Percentiles rank a stretch among this genome's conserved stretches.
Conservation (phyloP, 2,113 vertebrate species). For the Chlamydotis undulata region DNA sequence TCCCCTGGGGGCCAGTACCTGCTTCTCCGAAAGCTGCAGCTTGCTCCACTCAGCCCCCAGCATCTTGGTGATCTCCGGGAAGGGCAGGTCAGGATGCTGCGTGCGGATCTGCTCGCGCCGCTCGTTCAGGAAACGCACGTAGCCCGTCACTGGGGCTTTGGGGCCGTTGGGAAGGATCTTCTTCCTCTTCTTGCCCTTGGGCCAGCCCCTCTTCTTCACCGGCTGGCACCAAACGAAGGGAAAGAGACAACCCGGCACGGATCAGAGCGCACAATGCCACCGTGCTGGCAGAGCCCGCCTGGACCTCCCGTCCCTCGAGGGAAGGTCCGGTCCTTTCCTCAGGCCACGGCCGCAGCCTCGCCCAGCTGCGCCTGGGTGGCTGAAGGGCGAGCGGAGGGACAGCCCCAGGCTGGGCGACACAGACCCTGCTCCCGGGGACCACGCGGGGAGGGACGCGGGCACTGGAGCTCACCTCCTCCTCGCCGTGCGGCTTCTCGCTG, state of each 20-base stretch:
- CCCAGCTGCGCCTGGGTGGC: neutral
- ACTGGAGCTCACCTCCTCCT: constrained; percentile 75
- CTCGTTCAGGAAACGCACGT: constrained; percentile 94
- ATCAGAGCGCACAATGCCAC: rapidly evolving
- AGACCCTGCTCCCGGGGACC: rapidly evolving
- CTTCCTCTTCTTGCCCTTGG: constrained; percentile 98
- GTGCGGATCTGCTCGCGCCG: constrained; percentile 91
- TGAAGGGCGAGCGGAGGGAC: neutral
- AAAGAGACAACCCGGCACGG: neutral
- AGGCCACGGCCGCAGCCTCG: rapidly evolving
- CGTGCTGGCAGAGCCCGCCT: rapidly evolving
- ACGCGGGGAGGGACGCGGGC: rapidly evolving
- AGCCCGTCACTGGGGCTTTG: constrained; percentile 95
- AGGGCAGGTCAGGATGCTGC: constrained; percentile 91
- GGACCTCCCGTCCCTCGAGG: no score
- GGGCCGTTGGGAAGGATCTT: constrained; percentile 96
- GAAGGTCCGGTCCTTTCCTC: neutral
- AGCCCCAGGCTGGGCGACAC: neutral
- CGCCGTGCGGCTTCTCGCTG: constrained; percentile 47
- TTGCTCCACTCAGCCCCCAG: constrained; percentile 96
- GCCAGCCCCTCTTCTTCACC: constrained; percentile 95
- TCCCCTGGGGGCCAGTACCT: constrained; percentile 59
- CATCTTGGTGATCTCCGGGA: constrained; percentile 97
- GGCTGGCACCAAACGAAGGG: constrained; percentile 71
- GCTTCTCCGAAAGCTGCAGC: constrained; percentile 88